phyloP scores from a whole-genome alignment of 2,888 invertebrate species.

The Cyrtodaria siliqua region DNA sequence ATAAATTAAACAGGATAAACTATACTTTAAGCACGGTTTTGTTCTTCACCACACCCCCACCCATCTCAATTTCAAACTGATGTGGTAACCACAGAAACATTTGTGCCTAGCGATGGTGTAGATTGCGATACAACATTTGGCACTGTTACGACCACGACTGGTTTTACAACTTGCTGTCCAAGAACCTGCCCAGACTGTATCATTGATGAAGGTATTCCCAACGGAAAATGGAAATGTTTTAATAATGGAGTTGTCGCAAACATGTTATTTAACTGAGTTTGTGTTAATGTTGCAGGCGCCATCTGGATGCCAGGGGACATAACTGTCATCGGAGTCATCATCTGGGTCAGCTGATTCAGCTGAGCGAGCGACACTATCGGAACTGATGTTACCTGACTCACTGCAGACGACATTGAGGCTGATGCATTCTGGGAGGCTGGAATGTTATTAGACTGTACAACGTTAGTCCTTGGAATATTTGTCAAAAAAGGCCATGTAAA shows the following conservation, averaged over 20 bases:
- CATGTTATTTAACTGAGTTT: conserved; percentile 65
- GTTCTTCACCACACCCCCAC: no score
- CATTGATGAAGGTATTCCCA: conserved; percentile 66
- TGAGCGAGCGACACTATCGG: conserved; percentile 71
- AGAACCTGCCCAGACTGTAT: conserved; percentile 64
- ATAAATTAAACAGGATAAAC: no score
- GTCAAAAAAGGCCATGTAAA: conserved; percentile 57
- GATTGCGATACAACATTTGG: conserved; percentile 52
- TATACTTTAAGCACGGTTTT: no score
- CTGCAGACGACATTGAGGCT: conserved; percentile 16
- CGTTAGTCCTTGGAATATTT: conserved; percentile 49
- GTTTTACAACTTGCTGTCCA: conserved; percentile 53
- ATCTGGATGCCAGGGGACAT: conserved; percentile 72
- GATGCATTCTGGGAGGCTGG: conserved; percentile 14
- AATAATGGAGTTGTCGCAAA: conserved; percentile 61
- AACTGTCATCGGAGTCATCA: conserved; percentile 74
- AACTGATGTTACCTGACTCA: conserved; percentile 51
- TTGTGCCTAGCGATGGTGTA: background rate
- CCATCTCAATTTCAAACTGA: no score
- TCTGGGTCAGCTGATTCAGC: conserved; percentile 68
- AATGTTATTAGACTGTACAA: conserved; percentile 26
- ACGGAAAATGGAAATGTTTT: conserved; percentile 71
- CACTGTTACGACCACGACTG: conserved; percentile 49
- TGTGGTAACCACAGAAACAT: conserved; percentile 6
- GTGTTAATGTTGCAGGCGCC: conserved; percentile 52